Evolutionary conservation across 2,888 invertebrate genomes (phyloP), one percentile per base, ranked within the genome.

Genomic region (Tenthredo mesomela): DNA sequence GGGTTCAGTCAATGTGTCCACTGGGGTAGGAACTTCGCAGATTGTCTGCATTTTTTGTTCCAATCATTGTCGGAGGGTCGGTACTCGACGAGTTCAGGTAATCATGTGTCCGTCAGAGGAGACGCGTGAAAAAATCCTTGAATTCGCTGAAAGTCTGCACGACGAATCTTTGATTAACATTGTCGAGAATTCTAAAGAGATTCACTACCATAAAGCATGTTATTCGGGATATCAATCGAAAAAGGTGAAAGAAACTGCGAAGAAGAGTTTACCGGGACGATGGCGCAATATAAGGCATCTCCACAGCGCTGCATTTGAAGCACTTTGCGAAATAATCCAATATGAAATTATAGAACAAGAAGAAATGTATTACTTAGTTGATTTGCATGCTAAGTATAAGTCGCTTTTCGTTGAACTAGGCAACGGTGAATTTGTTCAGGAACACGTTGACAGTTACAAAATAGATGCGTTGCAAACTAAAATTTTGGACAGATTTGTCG

Each of bases 301-400:
- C 40, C 87, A 88, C 80, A 82, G 87, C 71, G 87, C 71, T 85
- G 86, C 88, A 84, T 87, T 88, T 84, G 78, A 82, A 84, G 82
- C 85, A 2, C 71, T 87, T 75, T 84, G 84, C 70, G 82, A 86
- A 40, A 78, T 87, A 47, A 88, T 87, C 78, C 84, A 18, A 40
- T 40, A 40, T 65, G 67, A 67, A 67, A 67, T 67, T 29, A 67
- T 67, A 33, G 67, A 67, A 67, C 67, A 67, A 67, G 67, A 67
- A 67, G 25, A 29, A 67, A 67, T 67, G 1, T 67, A 67, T 29
- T 67, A 67, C 67, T 67, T 29, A 29, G 67, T 67, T 67, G 67
- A 67, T 67, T 67, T 67, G 29, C 67, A 67, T 67, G 29, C 67
- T 67, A 67, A 67, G 67, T 67, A 67, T 67, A 67, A 25, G 67